Evolutionary conservation across 2,797 vertebrate genomes (phyloP).

Genomic region (Phataginus tricuspis): DNA sequence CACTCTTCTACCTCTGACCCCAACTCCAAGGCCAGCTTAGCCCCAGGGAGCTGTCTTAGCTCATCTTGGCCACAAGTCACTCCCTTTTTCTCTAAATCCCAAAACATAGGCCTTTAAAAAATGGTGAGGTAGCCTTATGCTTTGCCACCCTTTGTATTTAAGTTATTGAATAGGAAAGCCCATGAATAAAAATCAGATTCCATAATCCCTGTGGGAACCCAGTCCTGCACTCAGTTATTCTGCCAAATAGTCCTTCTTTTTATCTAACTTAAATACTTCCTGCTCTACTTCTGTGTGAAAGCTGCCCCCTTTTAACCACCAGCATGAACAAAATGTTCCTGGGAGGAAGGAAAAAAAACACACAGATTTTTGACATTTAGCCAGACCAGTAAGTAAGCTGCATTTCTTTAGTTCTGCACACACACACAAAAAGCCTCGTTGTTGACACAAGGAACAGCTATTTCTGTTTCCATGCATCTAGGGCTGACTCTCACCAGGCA

Average conservation of each 20-base stretch:
- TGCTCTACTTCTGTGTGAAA: slow-evolving; percentile 60
- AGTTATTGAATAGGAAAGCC: slow-evolving; percentile 49
- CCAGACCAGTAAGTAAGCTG: slow-evolving; percentile 70
- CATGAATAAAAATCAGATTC: slow-evolving; percentile 53
- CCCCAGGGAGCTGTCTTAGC: neutral
- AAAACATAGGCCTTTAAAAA: slow-evolving; percentile 23
- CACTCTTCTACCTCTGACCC: neutral
- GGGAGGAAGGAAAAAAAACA: neutral
- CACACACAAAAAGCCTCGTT: slow-evolving; percentile 32
- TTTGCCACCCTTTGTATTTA: slow-evolving; percentile 17
- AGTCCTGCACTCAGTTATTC: neutral
- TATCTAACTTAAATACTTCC: slow-evolving; percentile 73
- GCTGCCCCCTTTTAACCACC: slow-evolving; percentile 60
- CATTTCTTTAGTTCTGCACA: slow-evolving; percentile 61
- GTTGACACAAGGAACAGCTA: slow-evolving; percentile 73
- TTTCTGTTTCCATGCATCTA: slow-evolving; percentile 64
- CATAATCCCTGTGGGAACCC: slow-evolving; percentile 62
- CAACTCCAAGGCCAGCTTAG: neutral
- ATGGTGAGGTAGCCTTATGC: neutral
- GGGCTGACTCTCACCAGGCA: slow-evolving; percentile 49
- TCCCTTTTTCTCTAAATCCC: neutral
- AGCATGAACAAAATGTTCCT: slow-evolving; percentile 72
- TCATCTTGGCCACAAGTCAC: neutral
- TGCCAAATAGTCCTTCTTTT: slow-evolving; percentile 57
- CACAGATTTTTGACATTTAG: slow-evolving; percentile 67